Base-by-base conservation (phyloP, 2,888 invertebrate genomes). In the Papilio protenor region DNA sequence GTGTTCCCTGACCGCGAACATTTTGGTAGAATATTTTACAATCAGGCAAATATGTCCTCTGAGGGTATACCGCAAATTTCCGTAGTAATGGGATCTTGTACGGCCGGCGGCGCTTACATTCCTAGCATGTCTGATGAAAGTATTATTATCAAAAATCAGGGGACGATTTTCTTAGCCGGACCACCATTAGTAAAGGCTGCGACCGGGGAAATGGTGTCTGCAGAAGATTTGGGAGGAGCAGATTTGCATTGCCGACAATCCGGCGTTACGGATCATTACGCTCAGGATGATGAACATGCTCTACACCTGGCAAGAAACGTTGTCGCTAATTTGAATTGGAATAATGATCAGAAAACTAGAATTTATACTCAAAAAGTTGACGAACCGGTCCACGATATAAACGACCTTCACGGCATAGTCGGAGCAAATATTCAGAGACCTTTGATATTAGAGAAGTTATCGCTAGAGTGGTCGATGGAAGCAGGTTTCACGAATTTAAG, bases 71-170 rank as follows among this genome's bases (percentile, higher is more conserved):
- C 99, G 2, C 98, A 98, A 91, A 96, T 96, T 86, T 98, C 99
- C 1, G 98, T 99, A 3, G 99, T 99, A 0, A 96, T 99, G 96
- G 99, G 99, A 23, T 97, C 98, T 80, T 99, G 99, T 89, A 99
- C 99, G 0, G 99, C 99, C 33, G 99, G 99, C 55, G 99, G 99
- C 4, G 99, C 99, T 10, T 99, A 99, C 86, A 98, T 99, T 40
- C 96, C 99, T 82, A 98, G 99, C 66, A 99, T 99, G 99, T 97
- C 99, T 0, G 99, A 99, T 87, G 99, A 99, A 93, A 98, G 98
- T 86, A 96, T 99, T 74, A 99, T 99, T 87, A 98, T 99, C 8
- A 97, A 96, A 86, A 96, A 97, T 83, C 98, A 99, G 90, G 99
- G 99, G 52, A 99, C 99, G 0, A 99, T 99, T 83, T 99, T 99